Evolutionary conservation across 2,797 vertebrate species (phyloP), one percentile per base, ranked within the genome.

Genomic region (Amphiprion clarkii): DNA sequence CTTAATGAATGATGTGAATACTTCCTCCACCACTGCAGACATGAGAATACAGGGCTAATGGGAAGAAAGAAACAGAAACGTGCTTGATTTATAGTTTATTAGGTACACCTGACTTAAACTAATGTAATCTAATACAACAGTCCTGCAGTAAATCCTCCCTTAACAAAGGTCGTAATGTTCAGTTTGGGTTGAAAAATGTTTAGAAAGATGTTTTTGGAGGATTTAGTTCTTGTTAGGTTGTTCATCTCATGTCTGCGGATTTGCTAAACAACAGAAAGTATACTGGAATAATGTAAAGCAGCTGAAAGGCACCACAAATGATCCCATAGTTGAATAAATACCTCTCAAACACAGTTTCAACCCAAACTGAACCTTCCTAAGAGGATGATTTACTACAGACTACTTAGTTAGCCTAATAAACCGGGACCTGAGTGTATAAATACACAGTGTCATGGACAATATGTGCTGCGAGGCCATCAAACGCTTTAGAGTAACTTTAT

Each of bases 401-500:
- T 25, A 7, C 33, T 19, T n/a, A n/a, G n/a, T 27, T 49, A 2
- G 10, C 29, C 14, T 62, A 3, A 44, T 16, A 33, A 62, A 17
- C 0, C 42, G 57, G 36, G 52, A 44, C 33, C 9, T 17, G 57
- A 19, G 36, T 23, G n/a, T 44, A 64, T 12, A 71, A 54, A 54
- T 46, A 82, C 19, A 21, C 2, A 12, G 31, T 14, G 52, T 23
- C 6, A 49, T 46, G 54, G 23, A 74, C 55, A 73, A 76, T 44
- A 48, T 79, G 70, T 67, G 27, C 62, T 59, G 19, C 44, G 21
- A 53, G 3, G 59, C 21, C 44, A 46, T 57, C 39, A 55, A 39
- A 72, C 16, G 48, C 58, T 76, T 12, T 6, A 14, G 9, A 40
- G 84, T 78, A 84, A 89, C 76, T 49, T 66, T 44, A 88, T 73